Evolutionary conservation across 2,113 vertebrate genomes (phyloP).

Genomic region (Salvator merianae): DNA sequence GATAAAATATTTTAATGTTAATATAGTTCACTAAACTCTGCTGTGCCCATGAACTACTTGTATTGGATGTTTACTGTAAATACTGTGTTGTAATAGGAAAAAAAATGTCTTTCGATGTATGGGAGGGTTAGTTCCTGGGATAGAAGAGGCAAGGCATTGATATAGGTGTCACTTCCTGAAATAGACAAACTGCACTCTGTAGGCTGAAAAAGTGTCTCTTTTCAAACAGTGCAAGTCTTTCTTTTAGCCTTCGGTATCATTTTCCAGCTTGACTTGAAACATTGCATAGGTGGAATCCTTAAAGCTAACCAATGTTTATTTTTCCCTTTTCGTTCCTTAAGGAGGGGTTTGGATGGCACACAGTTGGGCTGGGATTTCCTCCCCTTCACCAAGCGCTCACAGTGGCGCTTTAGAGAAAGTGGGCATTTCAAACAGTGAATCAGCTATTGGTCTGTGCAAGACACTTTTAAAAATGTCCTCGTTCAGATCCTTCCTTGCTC

Average conservation of each 20-base stretch:
- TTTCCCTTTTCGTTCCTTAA: slow-evolving; percentile 50
- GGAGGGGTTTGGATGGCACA: slow-evolving; percentile 16
- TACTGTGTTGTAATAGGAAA: background rate
- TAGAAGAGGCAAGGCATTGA: slow-evolving; percentile 7
- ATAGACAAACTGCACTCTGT: slow-evolving; percentile 64
- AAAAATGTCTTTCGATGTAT: slow-evolving; percentile 1
- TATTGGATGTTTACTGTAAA: background rate
- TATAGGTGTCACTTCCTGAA: slow-evolving; percentile 42
- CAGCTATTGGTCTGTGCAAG: slow-evolving; percentile 3
- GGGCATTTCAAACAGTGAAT: slow-evolving; percentile 22
- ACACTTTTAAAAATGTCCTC: background rate
- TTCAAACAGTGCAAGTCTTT: slow-evolving; percentile 42
- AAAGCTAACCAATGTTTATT: slow-evolving; percentile 48
- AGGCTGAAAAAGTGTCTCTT: slow-evolving; percentile 45
- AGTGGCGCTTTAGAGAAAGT: slow-evolving; percentile 25
- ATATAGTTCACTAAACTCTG: too few relatives aligned
- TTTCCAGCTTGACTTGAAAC: slow-evolving; percentile 46
- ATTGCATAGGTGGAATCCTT: slow-evolving; percentile 9
- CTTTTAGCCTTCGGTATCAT: slow-evolving; percentile 43
- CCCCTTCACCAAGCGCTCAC: background rate
- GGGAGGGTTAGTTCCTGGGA: background rate
- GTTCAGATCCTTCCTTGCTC: background rate
- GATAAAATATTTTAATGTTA: background rate
- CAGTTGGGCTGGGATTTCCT: slow-evolving; percentile 20
- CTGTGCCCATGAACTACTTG: background rate